Evolutionary conservation across 2,888 invertebrate genomes (phyloP), one percentile per base, ranked within the genome.

Genomic region (Drosophila peninsularis): DNA sequence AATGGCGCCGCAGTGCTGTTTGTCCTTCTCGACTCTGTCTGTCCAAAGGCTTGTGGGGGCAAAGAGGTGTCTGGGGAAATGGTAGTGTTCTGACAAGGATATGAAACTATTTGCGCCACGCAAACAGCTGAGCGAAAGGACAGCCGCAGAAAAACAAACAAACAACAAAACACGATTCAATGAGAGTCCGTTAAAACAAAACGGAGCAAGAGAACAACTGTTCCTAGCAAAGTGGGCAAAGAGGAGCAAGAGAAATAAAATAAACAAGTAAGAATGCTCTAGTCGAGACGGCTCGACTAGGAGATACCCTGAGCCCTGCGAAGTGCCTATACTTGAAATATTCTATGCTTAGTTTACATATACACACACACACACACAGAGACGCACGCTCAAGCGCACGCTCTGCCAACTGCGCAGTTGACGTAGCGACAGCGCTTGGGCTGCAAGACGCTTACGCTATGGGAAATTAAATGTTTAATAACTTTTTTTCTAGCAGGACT

Each of bases 61-160:
- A 17, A 4, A 19, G 50, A 19, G 50, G 32, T 27, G 21, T 5
- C 9, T 21, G 17, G 47, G 39, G 5, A 64, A 47, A 37, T 34
- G 57, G 6, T 21, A 39, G 45, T 47, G 57, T 32, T 54, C 56
- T 63, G 49, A 61, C 56, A 58, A 64, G 67, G 64, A 70, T 70
- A 79, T 61, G 57, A 70, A 65, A 67, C 71, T 82, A 80, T 80
- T 86, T 73, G 80, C 54, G 73, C 64, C 79, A 86, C 63, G 81
- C 83, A 73, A 83, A 82, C 88, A 83, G 82, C 82, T 87, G 83
- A 62, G 83, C 63, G 45, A 66, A 71, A 71, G 73, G 63, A 82
- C 74, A 72, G 50, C 63, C 67, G 62, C 75, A 71, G 27, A 50
- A 71, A 76, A 44, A 71, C 70, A 71, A 68, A 69, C 69, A 70